Percentiles rank a stretch among this genome's conserved stretches.
These are phyloP conservation scores for Lordiphosa fenestrarum DNA, from an alignment of 2,888 invertebrate genomes.

Conservation along the genomic window DNA sequence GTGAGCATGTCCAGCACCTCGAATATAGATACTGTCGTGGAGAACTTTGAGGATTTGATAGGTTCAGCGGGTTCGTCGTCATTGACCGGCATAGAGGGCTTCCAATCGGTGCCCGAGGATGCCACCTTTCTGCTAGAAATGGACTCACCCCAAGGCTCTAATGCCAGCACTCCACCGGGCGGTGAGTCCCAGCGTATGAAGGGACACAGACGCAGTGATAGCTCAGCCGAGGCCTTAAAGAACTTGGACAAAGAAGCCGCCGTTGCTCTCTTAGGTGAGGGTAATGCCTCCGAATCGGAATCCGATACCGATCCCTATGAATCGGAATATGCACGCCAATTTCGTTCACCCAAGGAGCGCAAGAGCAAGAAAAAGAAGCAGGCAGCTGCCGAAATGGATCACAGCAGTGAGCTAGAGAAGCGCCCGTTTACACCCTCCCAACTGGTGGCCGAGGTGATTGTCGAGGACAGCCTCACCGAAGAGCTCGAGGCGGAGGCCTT, in stretches of 20 bases:
- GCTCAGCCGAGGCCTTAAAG: conserved; percentile 75
- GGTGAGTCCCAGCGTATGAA: conserved; percentile 75
- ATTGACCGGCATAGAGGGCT: conserved; percentile 77
- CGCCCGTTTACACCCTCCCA: conserved; percentile 79
- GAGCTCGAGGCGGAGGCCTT: conserved; percentile 78
- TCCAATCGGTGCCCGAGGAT: conserved; percentile 69
- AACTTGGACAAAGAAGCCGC: conserved; percentile 69
- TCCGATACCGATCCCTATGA: conserved; percentile 81
- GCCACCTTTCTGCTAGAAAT: conserved; percentile 70
- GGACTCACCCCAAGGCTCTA: conserved; percentile 68
- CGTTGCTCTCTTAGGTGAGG: conserved; percentile 62
- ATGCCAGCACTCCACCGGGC: conserved; percentile 58
- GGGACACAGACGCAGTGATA: conserved; percentile 83
- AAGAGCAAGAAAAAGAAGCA: conserved; percentile 77
- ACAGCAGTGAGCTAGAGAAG: conserved; percentile 76
- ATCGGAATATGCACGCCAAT: conserved; percentile 81
- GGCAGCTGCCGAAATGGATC: conserved; percentile 78
- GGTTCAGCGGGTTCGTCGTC: conserved; percentile 79
- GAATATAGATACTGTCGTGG: conserved; percentile 80
- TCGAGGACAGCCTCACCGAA: conserved; percentile 78
- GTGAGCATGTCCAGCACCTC: conserved; percentile 83
- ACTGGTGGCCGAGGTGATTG: conserved; percentile 78
- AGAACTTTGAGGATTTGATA: conserved; percentile 78
- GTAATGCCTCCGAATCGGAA: conserved; percentile 81
- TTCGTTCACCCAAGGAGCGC: conserved; percentile 77